Evolutionary conservation across 2,888 invertebrate genomes (phyloP).

Genomic region (Idaea straminata): DNA sequence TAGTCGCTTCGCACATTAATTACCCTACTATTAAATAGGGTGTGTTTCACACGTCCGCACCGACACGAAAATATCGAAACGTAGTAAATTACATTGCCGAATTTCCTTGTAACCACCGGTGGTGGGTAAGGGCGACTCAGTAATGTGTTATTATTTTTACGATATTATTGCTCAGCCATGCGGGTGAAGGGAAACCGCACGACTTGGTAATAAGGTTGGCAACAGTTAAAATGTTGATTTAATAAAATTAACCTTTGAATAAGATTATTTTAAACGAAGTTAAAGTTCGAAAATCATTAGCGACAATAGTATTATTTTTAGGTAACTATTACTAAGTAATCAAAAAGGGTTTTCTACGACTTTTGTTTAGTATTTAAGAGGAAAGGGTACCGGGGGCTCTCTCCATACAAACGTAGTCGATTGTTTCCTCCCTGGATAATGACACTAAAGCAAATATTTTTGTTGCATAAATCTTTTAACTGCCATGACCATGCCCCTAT

Average conservation of each 20-base stretch:
- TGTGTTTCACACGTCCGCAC: constrained; percentile 25
- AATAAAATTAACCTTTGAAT: background rate
- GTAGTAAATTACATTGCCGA: constrained; percentile 28
- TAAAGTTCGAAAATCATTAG: too few relatives aligned
- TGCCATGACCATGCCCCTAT: too few relatives aligned
- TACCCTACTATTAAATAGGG: constrained; percentile 27
- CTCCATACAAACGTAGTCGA: too few relatives aligned
- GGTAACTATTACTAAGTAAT: too few relatives aligned
- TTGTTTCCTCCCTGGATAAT: too few relatives aligned
- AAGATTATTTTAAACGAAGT: too few relatives aligned
- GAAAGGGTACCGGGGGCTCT: too few relatives aligned
- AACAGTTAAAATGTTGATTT: constrained; percentile 18
- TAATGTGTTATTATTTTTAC: constrained; percentile 48
- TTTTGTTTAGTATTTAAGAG: too few relatives aligned
- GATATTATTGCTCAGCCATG: constrained; percentile 36
- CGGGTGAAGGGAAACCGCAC: constrained; percentile 20
- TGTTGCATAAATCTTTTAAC: too few relatives aligned
- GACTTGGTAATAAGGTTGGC: constrained; percentile 20
- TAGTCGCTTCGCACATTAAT: constrained; percentile 22
- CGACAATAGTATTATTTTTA: too few relatives aligned
- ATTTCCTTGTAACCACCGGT: constrained; percentile 34
- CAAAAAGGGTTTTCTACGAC: too few relatives aligned
- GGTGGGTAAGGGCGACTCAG: constrained; percentile 29
- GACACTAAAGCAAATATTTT: too few relatives aligned
- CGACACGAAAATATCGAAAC: constrained; percentile 16